phyloP scores from a whole-genome alignment of 2,888 invertebrate genomes.

The Punctoribates punctum region DNA sequence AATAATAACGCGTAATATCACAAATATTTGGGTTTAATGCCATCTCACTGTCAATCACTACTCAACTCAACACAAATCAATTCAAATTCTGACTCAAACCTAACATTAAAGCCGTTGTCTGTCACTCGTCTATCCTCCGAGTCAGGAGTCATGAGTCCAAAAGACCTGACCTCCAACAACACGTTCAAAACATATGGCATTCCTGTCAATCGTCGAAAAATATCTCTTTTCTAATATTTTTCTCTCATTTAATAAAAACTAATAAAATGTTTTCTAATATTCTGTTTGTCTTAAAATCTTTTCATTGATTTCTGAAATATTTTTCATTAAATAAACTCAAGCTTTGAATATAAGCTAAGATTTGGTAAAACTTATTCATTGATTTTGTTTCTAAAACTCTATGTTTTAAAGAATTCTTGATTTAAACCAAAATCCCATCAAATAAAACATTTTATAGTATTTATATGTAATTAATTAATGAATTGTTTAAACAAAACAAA shows the following conservation, averaged over 20 bases:
- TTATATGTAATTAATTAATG: neutral
- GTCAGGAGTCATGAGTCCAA: neutral
- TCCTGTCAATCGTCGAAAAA: slow-evolving; percentile 24
- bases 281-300: neutral
- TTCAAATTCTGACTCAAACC: neutral
- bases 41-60: slow-evolving; percentile 36
- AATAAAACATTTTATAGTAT: slow-evolving; percentile 12
- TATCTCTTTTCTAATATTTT: neutral
- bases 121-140: neutral
- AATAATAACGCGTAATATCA: slow-evolving; percentile 36
- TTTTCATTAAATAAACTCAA: neutral
- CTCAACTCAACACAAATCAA: slow-evolving; percentile 3
- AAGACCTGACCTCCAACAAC: neutral
- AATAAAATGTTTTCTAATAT: slow-evolving; percentile 16
- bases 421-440: slow-evolving; percentile 33
- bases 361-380: slow-evolving; percentile 19
- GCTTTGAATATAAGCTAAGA: slow-evolving; percentile 16
- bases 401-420: neutral
- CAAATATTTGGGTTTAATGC: slow-evolving; percentile 36
- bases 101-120: neutral
- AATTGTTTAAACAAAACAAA: slow-evolving; percentile 7
- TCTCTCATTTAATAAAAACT: slow-evolving; percentile 18
- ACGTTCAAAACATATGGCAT: slow-evolving; percentile 29
- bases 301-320: neutral
- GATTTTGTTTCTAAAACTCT: neutral